A percentile compares a stretch with the other conserved stretches of the same genome.
Evolutionary conservation across 2,113 vertebrate genomes (phyloP).

Genomic region (Microtus montanus): DNA sequence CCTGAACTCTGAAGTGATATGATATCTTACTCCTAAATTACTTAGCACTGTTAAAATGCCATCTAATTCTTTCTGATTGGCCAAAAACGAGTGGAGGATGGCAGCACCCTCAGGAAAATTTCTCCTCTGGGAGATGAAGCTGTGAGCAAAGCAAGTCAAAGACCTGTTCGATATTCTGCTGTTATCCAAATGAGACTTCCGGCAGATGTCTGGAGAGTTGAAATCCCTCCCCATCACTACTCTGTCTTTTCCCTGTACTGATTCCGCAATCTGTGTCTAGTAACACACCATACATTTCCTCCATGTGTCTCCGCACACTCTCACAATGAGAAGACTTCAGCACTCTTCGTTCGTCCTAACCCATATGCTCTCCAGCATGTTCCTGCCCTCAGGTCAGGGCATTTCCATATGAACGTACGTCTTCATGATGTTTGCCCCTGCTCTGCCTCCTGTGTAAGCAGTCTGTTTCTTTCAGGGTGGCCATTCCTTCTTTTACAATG

Average conservation of each 20-base stretch:
- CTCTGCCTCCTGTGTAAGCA: slow-evolving; percentile 29
- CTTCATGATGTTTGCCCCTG: slow-evolving; percentile 43
- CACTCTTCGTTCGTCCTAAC: slow-evolving; percentile 14
- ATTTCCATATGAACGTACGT: slow-evolving; percentile 57
- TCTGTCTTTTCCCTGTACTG: slow-evolving; percentile 65
- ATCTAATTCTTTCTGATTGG: slow-evolving; percentile 65
- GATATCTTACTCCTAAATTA: slow-evolving; percentile 56
- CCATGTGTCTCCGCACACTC: background rate
- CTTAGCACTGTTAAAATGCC: slow-evolving; percentile 44
- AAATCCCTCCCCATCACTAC: slow-evolving; percentile 67
- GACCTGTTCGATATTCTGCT: slow-evolving; percentile 66
- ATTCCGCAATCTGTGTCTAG: slow-evolving; percentile 50
- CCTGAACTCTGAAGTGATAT: slow-evolving; percentile 51
- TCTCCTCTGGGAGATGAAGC: slow-evolving; percentile 68
- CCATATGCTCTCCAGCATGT: slow-evolving; percentile 48
- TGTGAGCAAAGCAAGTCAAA: slow-evolving; percentile 68
- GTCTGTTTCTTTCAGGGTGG: slow-evolving; percentile 12
- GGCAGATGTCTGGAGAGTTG: slow-evolving; percentile 77
- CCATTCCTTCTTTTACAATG: background rate
- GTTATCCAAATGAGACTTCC: slow-evolving; percentile 68
- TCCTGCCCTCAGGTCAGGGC: slow-evolving; percentile 49
- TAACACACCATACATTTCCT: slow-evolving; percentile 2
- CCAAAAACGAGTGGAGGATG: slow-evolving; percentile 48
- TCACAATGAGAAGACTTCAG: slow-evolving; percentile 12
- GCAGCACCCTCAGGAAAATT: slow-evolving; percentile 50